Evolutionary conservation across 2,797 vertebrate species (phyloP).

Genomic region (Arrhamphus sclerolepis): DNA sequence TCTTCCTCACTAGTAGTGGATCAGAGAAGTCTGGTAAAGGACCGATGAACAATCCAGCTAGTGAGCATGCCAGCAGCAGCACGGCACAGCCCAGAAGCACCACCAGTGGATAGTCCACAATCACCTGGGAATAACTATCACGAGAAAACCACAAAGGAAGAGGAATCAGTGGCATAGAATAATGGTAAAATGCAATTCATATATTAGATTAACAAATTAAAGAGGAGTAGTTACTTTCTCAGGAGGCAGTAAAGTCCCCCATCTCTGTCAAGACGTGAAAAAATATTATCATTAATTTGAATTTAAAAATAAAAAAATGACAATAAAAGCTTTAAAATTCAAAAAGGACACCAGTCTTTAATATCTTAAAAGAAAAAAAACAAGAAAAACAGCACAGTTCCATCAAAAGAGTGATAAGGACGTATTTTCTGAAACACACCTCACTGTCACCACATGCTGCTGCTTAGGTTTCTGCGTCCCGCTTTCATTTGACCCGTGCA

Average conservation of each 20-base stretch:
- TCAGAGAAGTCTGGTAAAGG: constrained; percentile 93
- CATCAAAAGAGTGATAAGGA: not conserved
- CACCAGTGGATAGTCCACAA: constrained; percentile 87
- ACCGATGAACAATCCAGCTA: constrained; percentile 88
- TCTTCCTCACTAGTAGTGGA: constrained; percentile 87
- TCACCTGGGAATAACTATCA: constrained; percentile 89
- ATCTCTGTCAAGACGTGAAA: constrained; percentile 77
- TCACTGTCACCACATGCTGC: constrained; percentile 88
- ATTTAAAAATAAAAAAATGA: not conserved
- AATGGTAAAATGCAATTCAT: not conserved
- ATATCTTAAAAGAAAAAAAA: not conserved
- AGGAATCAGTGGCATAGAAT: not conserved
- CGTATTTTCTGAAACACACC: constrained; percentile 73
- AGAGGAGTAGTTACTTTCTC: constrained; percentile 83
- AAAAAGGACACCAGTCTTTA: not conserved
- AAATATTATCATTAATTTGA: constrained; percentile 1
- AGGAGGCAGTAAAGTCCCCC: constrained; percentile 87
- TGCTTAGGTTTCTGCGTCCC: constrained; percentile 80
- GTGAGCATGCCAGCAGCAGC: constrained; percentile 83
- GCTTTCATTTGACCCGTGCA: constrained; percentile 83
- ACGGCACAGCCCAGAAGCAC: constrained; percentile 84
- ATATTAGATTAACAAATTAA: not conserved
- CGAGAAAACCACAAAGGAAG: constrained; percentile 19
- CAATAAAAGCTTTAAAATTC: not conserved
- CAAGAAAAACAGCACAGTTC: not conserved